phyloP scores from a whole-genome alignment of 1,140 invertebrate species.

The Cherax quadricarinatus region DNA sequence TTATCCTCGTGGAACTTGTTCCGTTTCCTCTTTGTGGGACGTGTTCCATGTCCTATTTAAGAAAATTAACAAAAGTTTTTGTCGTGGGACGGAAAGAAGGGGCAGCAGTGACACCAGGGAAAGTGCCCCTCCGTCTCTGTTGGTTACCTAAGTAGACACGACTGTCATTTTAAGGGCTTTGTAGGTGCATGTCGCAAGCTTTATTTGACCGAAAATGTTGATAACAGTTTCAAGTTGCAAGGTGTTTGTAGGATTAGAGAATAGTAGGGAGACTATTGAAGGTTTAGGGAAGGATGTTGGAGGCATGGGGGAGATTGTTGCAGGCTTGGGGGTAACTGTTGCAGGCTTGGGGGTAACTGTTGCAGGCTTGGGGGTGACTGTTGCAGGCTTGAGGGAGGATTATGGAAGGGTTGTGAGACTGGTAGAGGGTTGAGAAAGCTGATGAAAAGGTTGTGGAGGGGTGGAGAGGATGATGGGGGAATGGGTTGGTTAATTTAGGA shows the following conservation, averaged over 20 bases:
- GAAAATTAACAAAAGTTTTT: not conserved
- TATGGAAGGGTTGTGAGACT: too few relatives aligned
- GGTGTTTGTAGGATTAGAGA: not conserved
- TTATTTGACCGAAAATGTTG: not conserved
- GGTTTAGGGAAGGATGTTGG: not conserved
- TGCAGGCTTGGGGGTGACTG: not conserved
- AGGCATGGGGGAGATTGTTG: not conserved
- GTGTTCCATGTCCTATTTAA: not conserved
- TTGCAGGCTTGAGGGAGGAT: not conserved
- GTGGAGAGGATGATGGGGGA: constrained; percentile 7
- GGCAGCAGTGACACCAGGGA: not conserved
- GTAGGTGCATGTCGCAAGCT: not conserved
- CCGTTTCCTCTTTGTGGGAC: too few relatives aligned
- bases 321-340: not conserved
- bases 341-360: not conserved
- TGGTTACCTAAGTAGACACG: not conserved
- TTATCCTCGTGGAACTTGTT: too few relatives aligned
- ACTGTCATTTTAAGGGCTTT: not conserved
- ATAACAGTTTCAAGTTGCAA: not conserved
- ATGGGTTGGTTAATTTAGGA: not conserved
- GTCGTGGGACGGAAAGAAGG: not conserved
- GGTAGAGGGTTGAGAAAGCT: too few relatives aligned
- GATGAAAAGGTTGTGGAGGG: not conserved
- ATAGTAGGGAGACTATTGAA: too few relatives aligned
- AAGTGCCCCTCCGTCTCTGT: not conserved